phyloP scores from a whole-genome alignment of 2,888 invertebrate genomes.

The Arenicola marina region DNA sequence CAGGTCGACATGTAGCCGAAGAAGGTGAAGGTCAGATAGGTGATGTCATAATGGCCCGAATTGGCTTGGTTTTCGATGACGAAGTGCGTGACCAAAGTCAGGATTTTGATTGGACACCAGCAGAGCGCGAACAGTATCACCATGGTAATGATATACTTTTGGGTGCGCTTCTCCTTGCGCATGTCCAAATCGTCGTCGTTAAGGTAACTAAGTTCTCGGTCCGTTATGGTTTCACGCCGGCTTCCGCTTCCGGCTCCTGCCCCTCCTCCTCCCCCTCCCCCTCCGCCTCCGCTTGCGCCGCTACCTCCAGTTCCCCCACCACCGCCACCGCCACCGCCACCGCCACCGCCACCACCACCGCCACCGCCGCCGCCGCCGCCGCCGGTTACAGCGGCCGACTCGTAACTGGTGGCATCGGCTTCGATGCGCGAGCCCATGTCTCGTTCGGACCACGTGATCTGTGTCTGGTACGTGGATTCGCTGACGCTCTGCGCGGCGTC shows the following conservation, averaged over 20 bases:
- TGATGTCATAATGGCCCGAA: constrained; percentile 71
- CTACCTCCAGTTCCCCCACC: no score
- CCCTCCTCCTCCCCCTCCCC: no score
- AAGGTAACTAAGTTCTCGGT: no score
- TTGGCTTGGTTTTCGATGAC: constrained; percentile 74
- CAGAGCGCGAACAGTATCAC: constrained; percentile 71
- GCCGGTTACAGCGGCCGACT: not conserved
- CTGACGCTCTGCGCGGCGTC: constrained; percentile 29
- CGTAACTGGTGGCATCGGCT: constrained; percentile 26
- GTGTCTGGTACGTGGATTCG: constrained; percentile 28
- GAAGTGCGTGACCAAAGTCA: constrained; percentile 69
- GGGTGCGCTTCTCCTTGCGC: constrained; percentile 70
- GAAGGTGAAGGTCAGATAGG: constrained; percentile 73
- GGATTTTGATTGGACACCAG: constrained; percentile 69
- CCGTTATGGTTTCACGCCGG: not conserved
- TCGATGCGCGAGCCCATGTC: constrained; percentile 24
- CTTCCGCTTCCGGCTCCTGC: not conserved
- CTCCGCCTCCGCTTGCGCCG: no score
- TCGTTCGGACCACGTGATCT: constrained; percentile 30
- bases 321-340: no score
- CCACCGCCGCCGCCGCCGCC: not conserved
- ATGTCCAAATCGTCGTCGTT: constrained; percentile 56
- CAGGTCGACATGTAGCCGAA: constrained; percentile 73
- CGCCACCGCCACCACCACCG: no score
- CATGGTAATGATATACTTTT: constrained; percentile 72